Percentiles rank a stretch among this genome's conserved stretches.
These are phyloP conservation scores for Polydrusus tereticollis DNA, from an alignment of 2,888 invertebrate species.

Conservation along the genomic window DNA sequence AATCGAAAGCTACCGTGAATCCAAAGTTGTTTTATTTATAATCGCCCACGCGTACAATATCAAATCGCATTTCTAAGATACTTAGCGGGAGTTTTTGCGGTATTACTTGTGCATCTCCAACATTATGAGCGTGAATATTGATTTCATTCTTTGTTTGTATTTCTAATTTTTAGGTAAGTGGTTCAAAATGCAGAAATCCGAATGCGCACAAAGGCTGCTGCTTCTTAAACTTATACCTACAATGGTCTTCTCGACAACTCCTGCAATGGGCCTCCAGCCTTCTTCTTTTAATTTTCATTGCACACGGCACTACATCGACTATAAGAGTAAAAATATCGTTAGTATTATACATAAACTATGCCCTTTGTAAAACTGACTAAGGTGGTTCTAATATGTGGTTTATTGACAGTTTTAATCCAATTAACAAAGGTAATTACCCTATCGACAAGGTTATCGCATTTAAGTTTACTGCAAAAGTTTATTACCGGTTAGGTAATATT, in stretches of 20 bases:
- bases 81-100: conserved; percentile 39
- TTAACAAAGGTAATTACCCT: conserved; percentile 19
- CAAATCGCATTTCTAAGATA: conserved; percentile 32
- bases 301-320: no score
- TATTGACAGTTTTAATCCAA: conserved; percentile 26
- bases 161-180: no score
- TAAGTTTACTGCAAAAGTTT: not conserved
- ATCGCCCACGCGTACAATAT: conserved; percentile 45
- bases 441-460: conserved; percentile 5
- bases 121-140: not conserved
- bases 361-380: not conserved
- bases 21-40: conserved; percentile 42
- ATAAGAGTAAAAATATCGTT: no score
- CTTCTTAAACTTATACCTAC: no score
- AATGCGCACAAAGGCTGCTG: no score
- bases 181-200: no score
- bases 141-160: no score
- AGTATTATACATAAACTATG: no score
- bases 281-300: no score
- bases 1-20: conserved; percentile 46
- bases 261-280: no score
- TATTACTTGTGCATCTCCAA: not conserved
- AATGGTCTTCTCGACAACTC: no score
- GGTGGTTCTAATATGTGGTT: not conserved
- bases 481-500: not conserved